Evolutionary conservation across 2,797 vertebrate genomes (phyloP).

Genomic region (Thaleichthys pacificus): DNA sequence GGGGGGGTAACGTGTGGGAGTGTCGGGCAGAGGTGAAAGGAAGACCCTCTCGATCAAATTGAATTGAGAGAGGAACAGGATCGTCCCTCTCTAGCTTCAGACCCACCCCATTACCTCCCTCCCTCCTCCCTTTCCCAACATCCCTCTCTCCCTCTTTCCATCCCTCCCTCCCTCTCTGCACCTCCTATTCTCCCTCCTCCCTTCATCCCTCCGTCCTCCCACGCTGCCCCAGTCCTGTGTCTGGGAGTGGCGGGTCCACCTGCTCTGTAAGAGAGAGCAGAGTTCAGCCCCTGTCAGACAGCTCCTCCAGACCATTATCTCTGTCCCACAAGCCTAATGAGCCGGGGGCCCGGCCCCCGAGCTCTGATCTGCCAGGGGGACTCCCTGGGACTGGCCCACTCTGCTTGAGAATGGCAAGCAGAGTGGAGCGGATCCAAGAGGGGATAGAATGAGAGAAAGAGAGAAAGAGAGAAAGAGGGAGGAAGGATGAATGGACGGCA

Average conservation of each 20-base stretch:
- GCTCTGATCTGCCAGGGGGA: conserved; percentile 44
- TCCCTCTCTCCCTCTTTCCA: neutral
- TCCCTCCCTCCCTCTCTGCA: neutral
- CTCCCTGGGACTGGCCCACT: conserved; percentile 17
- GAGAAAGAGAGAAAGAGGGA: conserved; percentile 3
- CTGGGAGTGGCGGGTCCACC: conserved; percentile 35
- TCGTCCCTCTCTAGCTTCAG: conserved; percentile 33
- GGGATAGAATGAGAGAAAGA: conserved; percentile 10
- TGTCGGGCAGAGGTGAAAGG: conserved; percentile 32
- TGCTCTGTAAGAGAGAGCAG: conserved; percentile 45
- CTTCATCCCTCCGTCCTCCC: neutral
- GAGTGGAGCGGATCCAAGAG: conserved; percentile 6
- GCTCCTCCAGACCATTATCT: conserved; percentile 71
- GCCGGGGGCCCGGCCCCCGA: conserved; percentile 28
- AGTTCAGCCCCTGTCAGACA: conserved; percentile 61
- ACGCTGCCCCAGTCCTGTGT: neutral
- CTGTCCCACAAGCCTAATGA: conserved; percentile 65
- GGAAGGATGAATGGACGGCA: neutral
- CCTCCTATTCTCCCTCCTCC: conserved; percentile 28
- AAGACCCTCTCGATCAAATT: too few species aligned
- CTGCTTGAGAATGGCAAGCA: neutral
- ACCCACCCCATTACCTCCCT: conserved; percentile 7
- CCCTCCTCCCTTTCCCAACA: conserved; percentile 3
- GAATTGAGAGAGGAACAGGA: conserved; percentile 45
- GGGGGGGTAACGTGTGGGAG: neutral